Percentiles rank a stretch among this genome's conserved stretches.
Conservation (phyloP, 2,888 invertebrate species). For the Ditylenchus weischeri region DNA sequence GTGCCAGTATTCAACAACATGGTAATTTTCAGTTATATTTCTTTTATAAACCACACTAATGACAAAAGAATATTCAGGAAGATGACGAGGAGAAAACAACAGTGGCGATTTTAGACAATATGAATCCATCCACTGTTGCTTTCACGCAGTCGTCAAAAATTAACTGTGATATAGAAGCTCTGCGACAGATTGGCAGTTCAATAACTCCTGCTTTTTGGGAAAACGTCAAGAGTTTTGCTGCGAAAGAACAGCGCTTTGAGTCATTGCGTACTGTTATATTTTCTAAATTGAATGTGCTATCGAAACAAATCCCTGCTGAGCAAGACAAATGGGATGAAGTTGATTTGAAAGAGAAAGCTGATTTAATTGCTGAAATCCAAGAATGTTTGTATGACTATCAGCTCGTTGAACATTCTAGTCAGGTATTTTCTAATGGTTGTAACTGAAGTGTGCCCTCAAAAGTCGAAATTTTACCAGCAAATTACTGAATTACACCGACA, state of each 20-base stretch:
- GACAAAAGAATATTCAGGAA: no score
- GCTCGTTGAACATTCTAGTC: conserved; percentile 10
- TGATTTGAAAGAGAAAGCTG: neutral
- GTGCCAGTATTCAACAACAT: no score
- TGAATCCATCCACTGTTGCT: no score
- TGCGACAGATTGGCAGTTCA: neutral
- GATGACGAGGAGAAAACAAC: no score
- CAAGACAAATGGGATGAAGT: neutral
- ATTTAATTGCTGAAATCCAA: conserved; percentile 5
- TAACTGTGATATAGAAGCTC: neutral
- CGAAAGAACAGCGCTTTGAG: conserved; percentile 9
- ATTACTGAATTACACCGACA: no score
- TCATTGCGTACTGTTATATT: neutral
- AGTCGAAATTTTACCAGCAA: no score
- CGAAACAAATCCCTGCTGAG: neutral
- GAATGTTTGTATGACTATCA: conserved; percentile 12
- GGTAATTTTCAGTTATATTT: no score
- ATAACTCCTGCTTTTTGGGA: neutral
- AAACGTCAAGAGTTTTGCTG: conserved; percentile 9
- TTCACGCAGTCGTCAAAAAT: no score
- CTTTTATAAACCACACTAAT: no score
- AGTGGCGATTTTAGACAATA: no score
- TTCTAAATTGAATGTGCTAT: neutral
- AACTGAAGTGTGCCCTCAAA: no score
- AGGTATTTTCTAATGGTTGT: no score